Percentiles rank a stretch among this genome's conserved stretches.
Conservation (phyloP, 2,888 invertebrate genomes). For the Argynnis bischoffii region DNA sequence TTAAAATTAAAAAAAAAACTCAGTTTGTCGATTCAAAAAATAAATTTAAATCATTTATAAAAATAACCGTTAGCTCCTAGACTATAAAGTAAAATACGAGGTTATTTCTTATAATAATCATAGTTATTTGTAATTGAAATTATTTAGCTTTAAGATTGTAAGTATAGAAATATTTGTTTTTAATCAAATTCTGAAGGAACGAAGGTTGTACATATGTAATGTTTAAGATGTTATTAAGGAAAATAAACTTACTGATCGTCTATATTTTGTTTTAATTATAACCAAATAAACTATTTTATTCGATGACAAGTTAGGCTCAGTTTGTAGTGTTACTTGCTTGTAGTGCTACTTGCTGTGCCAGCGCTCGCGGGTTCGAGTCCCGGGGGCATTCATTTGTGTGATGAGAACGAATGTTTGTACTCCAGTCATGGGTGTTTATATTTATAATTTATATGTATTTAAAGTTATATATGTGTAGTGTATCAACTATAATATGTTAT, state of each 20-base stretch:
- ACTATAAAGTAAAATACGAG: conserved; percentile 37
- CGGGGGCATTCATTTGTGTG: too few relatives aligned
- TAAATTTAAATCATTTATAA: conserved; percentile 45
- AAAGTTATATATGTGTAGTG: too few relatives aligned
- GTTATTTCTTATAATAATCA: conserved; percentile 52
- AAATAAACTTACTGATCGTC: conserved; percentile 71
- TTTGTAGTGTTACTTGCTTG: too few relatives aligned
- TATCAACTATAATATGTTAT: too few relatives aligned
- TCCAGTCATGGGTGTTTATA: too few relatives aligned
- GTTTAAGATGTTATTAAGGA: conserved; percentile 63
- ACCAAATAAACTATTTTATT: neutral
- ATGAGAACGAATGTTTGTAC: too few relatives aligned
- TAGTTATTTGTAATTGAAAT: conserved; percentile 41
- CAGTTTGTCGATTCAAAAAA: conserved; percentile 20
- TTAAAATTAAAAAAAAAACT: conserved; percentile 1
- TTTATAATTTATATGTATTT: too few relatives aligned
- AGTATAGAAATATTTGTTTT: conserved; percentile 34
- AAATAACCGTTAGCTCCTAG: conserved; percentile 35
- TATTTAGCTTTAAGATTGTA: conserved; percentile 29
- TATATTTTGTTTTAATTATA: conserved; percentile 43
- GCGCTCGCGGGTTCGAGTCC: too few relatives aligned
- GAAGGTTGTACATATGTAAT: conserved; percentile 63
- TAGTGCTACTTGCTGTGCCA: too few relatives aligned
- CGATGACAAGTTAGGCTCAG: too few relatives aligned
- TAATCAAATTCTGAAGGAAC: conserved; percentile 41